phyloP scores from a whole-genome alignment of 35 echinoderm and acorn worm species.

The Lytechinus pictus region DNA sequence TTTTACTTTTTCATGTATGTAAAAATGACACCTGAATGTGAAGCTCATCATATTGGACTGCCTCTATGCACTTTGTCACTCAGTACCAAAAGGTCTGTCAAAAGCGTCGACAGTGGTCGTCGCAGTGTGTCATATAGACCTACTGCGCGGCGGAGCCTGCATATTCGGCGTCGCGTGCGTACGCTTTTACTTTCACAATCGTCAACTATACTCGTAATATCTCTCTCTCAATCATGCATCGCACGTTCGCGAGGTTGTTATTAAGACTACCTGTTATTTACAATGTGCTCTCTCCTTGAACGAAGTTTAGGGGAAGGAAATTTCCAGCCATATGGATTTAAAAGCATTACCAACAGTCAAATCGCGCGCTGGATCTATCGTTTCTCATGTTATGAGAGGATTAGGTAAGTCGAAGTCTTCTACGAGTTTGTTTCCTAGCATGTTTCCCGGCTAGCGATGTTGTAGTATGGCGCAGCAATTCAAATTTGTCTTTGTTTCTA shows the following conservation, averaged over 20 bases:
- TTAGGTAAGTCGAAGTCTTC: background rate
- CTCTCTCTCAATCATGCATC: background rate
- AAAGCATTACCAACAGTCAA: conserved; percentile 49
- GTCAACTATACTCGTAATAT: background rate
- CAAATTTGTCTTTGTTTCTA: background rate
- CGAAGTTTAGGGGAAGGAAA: conserved; percentile 38
- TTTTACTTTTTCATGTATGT: background rate
- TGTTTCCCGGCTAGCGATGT: background rate
- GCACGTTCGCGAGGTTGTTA: conserved; percentile 2
- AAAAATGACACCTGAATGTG: background rate
- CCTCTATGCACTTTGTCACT: background rate
- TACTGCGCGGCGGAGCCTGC: background rate
- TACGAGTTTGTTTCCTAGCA: background rate
- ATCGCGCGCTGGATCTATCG: conserved; percentile 45
- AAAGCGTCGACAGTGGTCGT: background rate
- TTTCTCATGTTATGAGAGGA: conserved; percentile 51
- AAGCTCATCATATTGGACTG: background rate
- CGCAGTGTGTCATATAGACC: background rate
- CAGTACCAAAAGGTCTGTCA: background rate
- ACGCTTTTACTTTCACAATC: background rate
- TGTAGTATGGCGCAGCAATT: background rate
- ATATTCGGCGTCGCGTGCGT: background rate
- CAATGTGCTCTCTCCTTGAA: conserved; percentile 26
- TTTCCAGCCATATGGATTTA: conserved; percentile 46
- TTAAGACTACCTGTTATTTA: conserved; percentile 44